phyloP scores from a whole-genome alignment of 2,113 vertebrate species.

The Hypanus sabinus region DNA sequence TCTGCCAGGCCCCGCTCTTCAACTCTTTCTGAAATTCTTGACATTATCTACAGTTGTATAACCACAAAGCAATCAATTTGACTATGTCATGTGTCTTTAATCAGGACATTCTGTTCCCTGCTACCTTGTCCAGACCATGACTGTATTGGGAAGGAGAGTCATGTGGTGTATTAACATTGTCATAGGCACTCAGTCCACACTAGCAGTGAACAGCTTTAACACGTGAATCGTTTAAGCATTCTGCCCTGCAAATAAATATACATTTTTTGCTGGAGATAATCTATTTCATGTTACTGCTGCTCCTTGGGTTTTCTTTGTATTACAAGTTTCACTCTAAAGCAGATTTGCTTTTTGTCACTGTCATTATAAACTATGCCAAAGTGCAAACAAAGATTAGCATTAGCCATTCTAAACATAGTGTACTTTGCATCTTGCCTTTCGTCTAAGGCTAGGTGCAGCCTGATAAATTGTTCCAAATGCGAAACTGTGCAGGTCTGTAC shows the following conservation, averaged over 20 bases:
- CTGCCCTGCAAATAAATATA: too few relatives aligned
- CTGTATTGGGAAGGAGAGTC: too few relatives aligned
- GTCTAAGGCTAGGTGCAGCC: neutral
- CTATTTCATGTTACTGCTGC: neutral
- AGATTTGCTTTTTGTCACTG: neutral
- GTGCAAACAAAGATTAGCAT: neutral
- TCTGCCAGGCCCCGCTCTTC: neutral
- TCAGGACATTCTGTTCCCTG: neutral
- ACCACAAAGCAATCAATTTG: neutral
- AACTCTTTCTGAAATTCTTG: neutral
- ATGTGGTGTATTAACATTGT: too few relatives aligned
- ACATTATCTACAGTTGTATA: neutral
- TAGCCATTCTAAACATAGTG: neutral
- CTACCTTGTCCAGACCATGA: too few relatives aligned
- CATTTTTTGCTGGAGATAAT: neutral
- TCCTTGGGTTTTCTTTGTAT: neutral
- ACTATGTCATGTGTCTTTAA: neutral
- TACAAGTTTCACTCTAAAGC: neutral
- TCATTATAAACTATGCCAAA: neutral
- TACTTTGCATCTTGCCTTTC: neutral
- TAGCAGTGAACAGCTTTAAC: too few relatives aligned
- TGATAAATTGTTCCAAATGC: neutral
- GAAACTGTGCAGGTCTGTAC: slow-evolving; percentile 25
- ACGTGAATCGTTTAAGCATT: too few relatives aligned
- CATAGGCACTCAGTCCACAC: too few relatives aligned